Evolutionary conservation across 2,888 invertebrate genomes (phyloP), one percentile per base, ranked within the genome.

Genomic region (Eurois occulta): DNA sequence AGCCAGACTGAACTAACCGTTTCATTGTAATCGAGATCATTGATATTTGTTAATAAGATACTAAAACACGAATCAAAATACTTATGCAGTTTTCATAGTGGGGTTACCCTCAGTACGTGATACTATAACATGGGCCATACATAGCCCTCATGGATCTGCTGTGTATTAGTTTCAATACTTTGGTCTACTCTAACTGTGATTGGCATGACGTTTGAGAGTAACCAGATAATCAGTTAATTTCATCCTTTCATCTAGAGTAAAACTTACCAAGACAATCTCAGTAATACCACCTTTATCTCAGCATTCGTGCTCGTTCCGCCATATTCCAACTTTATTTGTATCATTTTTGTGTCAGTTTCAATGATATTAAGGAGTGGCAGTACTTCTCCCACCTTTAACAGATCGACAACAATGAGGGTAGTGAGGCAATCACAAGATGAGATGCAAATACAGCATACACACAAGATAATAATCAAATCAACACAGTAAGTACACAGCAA

Each of bases 351-450:
- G 91, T 89, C 90, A 88, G 87, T 91, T 88, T 89, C 88, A 86
- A 89, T 82, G 82, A 88, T 88, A 90, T 89, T 90, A 88, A 90
- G 86, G 90, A 90, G 89, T 89, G 88, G 91, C 89, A 85, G 86
- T 87, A 88, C 84, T 81, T 93, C 94, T 90, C 91, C 91, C 93
- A 96, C 96, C 96, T 96, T 96, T 92, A 96, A 96, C 96, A 96
- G 94, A 96, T 91, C 93, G 95, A 95, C 93, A 95, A 95, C 91
- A 94, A 91, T 91, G 87, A 93, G 92, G 93, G 93, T 90, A 94
- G 92, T 92, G 92, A 94, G 86, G 90, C 87, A 92, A 93, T 94
- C 92, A 95, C 92, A 93, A 85, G 89, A 93, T 92, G 93, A 91
- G 91, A 92, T 81, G 87, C 91, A 89, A 84, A 90, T 91, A 92